phyloP scores from a whole-genome alignment of 2,797 vertebrate genomes.

The Hyperoplus immaculatus region DNA sequence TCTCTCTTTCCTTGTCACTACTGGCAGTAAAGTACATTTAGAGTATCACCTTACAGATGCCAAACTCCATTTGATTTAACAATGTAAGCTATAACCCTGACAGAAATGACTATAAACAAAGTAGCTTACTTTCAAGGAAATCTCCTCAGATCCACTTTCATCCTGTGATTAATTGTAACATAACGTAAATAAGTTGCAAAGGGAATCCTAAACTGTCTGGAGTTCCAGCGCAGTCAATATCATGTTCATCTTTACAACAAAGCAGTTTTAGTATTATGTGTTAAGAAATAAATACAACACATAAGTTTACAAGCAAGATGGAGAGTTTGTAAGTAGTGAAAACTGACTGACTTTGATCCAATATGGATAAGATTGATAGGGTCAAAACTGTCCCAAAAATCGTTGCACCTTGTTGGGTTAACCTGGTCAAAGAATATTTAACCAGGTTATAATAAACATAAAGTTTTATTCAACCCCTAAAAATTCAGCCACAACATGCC shows the following conservation, averaged over 20 bases:
- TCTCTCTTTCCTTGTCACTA: not conserved
- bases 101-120: conserved; percentile 1
- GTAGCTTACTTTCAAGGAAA: not conserved
- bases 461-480: not conserved
- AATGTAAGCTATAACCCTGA: not conserved
- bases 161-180: not conserved
- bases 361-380: not conserved
- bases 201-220: not conserved
- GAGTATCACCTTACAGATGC: not conserved
- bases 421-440: not conserved
- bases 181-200: not conserved
- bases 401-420: not conserved
- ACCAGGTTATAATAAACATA: too few relatives aligned
- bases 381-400: not conserved
- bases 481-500: not conserved
- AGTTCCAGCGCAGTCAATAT: not conserved
- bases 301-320: not conserved
- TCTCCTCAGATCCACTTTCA: not conserved
- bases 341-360: not conserved
- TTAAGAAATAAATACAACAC: not conserved
- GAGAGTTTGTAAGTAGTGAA: not conserved
- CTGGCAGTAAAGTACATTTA: conserved; percentile 15
- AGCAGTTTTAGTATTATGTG: not conserved
- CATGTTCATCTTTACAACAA: not conserved
- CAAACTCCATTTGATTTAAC: not conserved